phyloP scores from a whole-genome alignment of 2,797 vertebrate genomes.

The Adrianichthys oophorus region DNA sequence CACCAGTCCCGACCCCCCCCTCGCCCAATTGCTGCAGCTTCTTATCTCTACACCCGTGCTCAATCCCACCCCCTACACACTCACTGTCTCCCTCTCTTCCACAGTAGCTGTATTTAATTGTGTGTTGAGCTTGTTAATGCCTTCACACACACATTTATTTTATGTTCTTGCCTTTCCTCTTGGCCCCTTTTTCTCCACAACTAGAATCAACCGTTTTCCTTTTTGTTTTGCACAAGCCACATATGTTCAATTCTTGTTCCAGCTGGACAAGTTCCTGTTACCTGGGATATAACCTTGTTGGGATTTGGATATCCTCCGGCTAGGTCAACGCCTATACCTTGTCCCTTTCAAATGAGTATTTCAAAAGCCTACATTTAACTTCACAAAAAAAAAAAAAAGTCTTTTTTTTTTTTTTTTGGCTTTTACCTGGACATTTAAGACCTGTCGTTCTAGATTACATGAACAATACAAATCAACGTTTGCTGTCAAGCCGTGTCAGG shows the following conservation, averaged over 20 bases:
- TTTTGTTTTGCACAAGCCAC: too few species aligned
- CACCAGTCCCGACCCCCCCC: slow-evolving; percentile 9
- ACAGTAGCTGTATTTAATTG: slow-evolving; percentile 23
- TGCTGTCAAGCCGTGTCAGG: too few species aligned
- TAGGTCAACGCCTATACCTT: too few species aligned
- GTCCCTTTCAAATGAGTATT: too few species aligned
- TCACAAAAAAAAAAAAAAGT: too few species aligned
- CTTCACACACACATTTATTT: slow-evolving; percentile 25
- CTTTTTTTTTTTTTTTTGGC: too few species aligned
- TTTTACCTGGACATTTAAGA: too few species aligned
- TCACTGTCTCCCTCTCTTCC: slow-evolving; percentile 36
- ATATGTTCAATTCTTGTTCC: background rate
- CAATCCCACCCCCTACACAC: slow-evolving; percentile 40
- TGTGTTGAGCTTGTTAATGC: slow-evolving; percentile 37
- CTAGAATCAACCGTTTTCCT: too few species aligned
- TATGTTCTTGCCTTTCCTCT: slow-evolving; percentile 17
- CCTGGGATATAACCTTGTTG: background rate
- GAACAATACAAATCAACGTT: too few species aligned
- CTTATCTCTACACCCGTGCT: slow-evolving; percentile 71
- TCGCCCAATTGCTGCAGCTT: slow-evolving; percentile 68
- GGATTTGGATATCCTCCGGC: too few species aligned
- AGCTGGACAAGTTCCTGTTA: slow-evolving; percentile 2
- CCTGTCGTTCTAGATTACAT: too few species aligned
- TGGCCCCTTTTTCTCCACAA: background rate
- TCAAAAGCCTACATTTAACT: too few species aligned